Percentiles rank a stretch among this genome's conserved stretches.
These are phyloP conservation scores for Natator depressus DNA, from an alignment of 2,113 vertebrate genomes.

Conservation along the genomic window DNA sequence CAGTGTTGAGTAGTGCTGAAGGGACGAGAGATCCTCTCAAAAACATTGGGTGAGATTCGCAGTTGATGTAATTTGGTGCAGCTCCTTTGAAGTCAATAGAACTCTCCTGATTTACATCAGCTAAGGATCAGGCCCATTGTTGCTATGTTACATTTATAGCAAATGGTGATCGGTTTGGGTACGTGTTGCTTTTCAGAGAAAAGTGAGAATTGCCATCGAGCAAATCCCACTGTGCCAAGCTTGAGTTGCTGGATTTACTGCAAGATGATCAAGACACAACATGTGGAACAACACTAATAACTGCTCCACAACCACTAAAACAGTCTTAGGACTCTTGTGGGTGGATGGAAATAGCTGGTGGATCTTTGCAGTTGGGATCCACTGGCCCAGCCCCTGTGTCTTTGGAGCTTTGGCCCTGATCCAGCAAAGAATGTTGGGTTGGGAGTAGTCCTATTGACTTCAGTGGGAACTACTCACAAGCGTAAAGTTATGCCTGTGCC, in stretches of 20 bases:
- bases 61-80: constrained; percentile 41
- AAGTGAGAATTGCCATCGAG: constrained; percentile 39
- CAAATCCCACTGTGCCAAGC: constrained; percentile 21
- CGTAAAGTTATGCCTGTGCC: not conserved
- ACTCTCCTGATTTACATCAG: constrained; percentile 23
- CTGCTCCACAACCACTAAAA: not conserved
- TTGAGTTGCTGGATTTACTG: constrained; percentile 12
- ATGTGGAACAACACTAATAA: not conserved
- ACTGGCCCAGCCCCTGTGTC: not conserved
- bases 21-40: constrained; percentile 8
- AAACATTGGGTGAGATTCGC: constrained; percentile 3
- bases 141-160: constrained; percentile 47
- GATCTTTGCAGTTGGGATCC: not conserved
- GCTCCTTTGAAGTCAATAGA: not conserved
- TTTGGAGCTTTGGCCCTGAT: not conserved
- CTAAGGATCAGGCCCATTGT: not conserved
- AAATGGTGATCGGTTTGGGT: constrained; percentile 50
- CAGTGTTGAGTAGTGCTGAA: constrained; percentile 38
- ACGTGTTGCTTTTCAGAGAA: constrained; percentile 16
- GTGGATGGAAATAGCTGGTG: not conserved
- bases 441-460: not conserved
- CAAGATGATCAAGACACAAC: not conserved
- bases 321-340: not conserved
- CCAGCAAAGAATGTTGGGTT: not conserved
- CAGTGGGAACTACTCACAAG: not conserved